Evolutionary conservation across 2,113 vertebrate species (phyloP).

Genomic region (Morone chrysops): DNA sequence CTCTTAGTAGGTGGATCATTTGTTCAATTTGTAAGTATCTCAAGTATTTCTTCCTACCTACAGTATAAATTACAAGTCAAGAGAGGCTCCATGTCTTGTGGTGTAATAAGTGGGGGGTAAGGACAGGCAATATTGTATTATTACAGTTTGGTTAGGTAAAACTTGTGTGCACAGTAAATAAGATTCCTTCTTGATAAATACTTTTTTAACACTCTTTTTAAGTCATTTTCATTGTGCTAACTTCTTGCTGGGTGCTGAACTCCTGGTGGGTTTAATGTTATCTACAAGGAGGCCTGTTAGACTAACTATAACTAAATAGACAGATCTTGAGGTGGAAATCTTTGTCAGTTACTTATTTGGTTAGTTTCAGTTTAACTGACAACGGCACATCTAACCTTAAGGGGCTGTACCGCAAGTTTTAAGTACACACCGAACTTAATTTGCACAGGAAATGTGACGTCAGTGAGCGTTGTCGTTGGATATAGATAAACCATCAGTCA

Average conservation of each 20-base stretch:
- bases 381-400: neutral
- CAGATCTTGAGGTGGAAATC: too few relatives aligned
- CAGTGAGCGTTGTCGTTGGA: neutral
- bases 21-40: too few relatives aligned
- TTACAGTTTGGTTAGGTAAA: too few relatives aligned
- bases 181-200: too few relatives aligned
- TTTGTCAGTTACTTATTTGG: neutral
- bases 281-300: too few relatives aligned
- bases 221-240: neutral
- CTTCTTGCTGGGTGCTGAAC: neutral
- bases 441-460: neutral
- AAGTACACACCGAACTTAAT: neutral
- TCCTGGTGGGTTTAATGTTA: too few relatives aligned
- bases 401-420: neutral
- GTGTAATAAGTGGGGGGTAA: neutral
- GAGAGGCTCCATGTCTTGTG: neutral
- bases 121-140: too few relatives aligned
- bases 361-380: neutral
- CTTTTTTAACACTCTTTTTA: neutral
- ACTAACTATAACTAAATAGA: neutral
- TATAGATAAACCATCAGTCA: neutral
- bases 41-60: too few relatives aligned
- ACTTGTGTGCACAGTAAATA: too few relatives aligned
- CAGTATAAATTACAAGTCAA: neutral
- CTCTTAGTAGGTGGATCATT: too few relatives aligned